phyloP scores from a whole-genome alignment of 2,888 invertebrate species.

The Trichacis sp. region DNA sequence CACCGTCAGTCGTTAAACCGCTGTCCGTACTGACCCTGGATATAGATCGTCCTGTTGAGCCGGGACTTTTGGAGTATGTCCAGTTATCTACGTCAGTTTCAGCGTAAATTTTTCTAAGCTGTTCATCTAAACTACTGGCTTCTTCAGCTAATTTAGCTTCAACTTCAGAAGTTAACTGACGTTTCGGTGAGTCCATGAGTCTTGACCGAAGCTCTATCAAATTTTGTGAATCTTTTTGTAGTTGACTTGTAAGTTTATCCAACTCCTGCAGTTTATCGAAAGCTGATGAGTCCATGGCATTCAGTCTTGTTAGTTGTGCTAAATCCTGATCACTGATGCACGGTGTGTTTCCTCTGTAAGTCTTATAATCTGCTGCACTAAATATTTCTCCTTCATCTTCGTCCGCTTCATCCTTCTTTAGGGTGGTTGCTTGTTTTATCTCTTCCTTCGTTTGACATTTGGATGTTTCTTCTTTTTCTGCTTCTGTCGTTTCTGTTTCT shows the following conservation, averaged over 20 bases:
- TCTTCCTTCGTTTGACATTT: conserved; percentile 46
- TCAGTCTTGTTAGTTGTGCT: conserved; percentile 80
- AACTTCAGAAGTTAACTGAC: conserved; percentile 69
- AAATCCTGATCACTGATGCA: conserved; percentile 84
- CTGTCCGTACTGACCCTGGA: conserved; percentile 72
- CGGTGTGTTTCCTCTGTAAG: conserved; percentile 81
- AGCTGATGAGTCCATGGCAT: conserved; percentile 82
- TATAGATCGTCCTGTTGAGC: conserved; percentile 66
- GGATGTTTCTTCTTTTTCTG: conserved; percentile 45
- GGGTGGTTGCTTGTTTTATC: conserved; percentile 59
- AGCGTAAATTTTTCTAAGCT: conserved; percentile 77
- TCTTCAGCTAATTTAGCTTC: conserved; percentile 76
- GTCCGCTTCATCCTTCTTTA: conserved; percentile 70
- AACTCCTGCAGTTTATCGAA: conserved; percentile 84
- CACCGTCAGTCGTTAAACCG: conserved; percentile 74
- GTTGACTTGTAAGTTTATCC: conserved; percentile 81
- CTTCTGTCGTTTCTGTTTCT: conserved; percentile 47
- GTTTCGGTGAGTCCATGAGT: conserved; percentile 76
- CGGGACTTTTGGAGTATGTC: conserved; percentile 78
- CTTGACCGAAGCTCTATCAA: conserved; percentile 81
- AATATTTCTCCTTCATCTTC: conserved; percentile 76
- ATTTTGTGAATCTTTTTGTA: conserved; percentile 83
- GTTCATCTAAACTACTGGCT: conserved; percentile 77
- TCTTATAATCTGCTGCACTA: conserved; percentile 83
- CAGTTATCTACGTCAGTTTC: conserved; percentile 76